These are phyloP conservation scores for Heliconius melpomene DNA, from an alignment of 1,140 invertebrate species.

Conservation along the genomic window DNA sequence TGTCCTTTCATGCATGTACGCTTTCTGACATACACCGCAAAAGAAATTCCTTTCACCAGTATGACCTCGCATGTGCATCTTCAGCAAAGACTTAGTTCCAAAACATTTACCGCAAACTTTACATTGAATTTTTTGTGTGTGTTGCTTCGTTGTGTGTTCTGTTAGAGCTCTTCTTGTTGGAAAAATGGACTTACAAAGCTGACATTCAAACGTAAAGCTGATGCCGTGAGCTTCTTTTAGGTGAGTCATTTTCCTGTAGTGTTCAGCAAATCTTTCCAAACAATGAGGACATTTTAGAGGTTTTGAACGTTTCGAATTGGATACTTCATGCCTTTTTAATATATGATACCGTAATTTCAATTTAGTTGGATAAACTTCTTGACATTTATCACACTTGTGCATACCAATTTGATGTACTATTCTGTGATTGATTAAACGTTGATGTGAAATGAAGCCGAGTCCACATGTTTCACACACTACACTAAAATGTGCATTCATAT, in stretches of 20 bases:
- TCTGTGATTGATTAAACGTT: constrained; percentile 68
- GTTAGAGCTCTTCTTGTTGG: constrained; percentile 65
- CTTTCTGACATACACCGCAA: constrained; percentile 82
- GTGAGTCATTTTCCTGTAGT: constrained; percentile 74
- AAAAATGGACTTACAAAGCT: constrained; percentile 58
- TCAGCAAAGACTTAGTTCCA: constrained; percentile 82
- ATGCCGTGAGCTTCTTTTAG: constrained; percentile 70
- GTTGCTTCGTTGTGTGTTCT: constrained; percentile 77
- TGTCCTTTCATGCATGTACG: constrained; percentile 86
- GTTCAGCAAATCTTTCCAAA: constrained; percentile 69
- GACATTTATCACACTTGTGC: constrained; percentile 67
- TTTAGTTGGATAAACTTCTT: constrained; percentile 67
- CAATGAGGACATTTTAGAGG: constrained; percentile 74
- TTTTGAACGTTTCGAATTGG: constrained; percentile 61
- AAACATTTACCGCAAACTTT: constrained; percentile 81
- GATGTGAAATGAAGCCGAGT: constrained; percentile 73
- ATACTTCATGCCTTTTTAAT: constrained; percentile 66
- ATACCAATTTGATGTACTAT: constrained; percentile 68
- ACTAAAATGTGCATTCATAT: constrained; percentile 74
- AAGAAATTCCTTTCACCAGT: constrained; percentile 84
- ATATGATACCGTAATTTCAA: constrained; percentile 67
- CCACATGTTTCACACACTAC: constrained; percentile 77
- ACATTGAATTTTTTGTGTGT: constrained; percentile 81
- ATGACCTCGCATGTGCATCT: constrained; percentile 87
- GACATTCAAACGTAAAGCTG: constrained; percentile 69